These are phyloP conservation scores for Cinara cedri DNA, from an alignment of 2,888 invertebrate genomes.

Conservation along the genomic window DNA sequence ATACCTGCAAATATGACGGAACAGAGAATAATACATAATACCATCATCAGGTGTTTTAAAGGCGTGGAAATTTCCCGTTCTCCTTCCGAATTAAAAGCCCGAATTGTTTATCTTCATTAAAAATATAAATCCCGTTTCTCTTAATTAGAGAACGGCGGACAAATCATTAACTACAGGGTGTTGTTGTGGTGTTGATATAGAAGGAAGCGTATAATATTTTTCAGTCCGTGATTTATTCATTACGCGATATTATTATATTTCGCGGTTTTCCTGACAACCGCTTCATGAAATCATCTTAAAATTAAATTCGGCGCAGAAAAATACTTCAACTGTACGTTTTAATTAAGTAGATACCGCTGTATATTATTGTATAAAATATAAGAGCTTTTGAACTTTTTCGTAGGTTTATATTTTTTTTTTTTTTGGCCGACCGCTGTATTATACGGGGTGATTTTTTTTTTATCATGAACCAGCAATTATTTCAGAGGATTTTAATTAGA, in stretches of 20 bases:
- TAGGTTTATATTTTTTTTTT: background rate
- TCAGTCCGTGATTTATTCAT: slow-evolving; percentile 35
- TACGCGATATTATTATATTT: no score
- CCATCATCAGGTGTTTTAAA: slow-evolving; percentile 29
- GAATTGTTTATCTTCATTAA: slow-evolving; percentile 49
- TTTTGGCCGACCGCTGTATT: no score
- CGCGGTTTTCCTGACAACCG: background rate
- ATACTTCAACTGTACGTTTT: background rate
- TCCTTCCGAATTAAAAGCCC: slow-evolving; percentile 34
- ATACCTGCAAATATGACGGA: background rate
- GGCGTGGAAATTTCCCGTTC: slow-evolving; percentile 33
- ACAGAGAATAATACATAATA: slow-evolving; percentile 1
- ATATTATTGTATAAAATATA: no score
- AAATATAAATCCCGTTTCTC: slow-evolving; percentile 7
- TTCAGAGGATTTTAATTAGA: no score
- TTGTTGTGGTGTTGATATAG: background rate
- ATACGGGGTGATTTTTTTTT: background rate
- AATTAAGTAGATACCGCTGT: background rate
- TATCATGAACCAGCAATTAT: no score
- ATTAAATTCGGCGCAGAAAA: background rate
- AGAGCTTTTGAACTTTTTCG: background rate
- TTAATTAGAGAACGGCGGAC: slow-evolving; percentile 17
- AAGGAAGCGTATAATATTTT: background rate
- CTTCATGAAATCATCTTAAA: background rate
- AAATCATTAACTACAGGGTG: background rate